phyloP scores from a whole-genome alignment of 2,113 vertebrate species.

The Ginglymostoma cirratum region DNA sequence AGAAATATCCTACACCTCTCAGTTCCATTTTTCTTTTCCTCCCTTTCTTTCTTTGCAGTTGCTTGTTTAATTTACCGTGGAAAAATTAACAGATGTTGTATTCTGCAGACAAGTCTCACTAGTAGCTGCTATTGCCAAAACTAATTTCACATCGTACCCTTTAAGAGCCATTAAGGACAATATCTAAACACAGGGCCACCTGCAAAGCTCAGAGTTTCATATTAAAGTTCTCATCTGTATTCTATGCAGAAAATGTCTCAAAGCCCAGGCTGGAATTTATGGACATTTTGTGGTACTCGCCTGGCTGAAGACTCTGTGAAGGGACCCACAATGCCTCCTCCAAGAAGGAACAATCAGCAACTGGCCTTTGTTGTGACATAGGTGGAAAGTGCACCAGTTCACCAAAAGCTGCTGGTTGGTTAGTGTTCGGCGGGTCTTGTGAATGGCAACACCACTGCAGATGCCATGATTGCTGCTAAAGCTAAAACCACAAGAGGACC shows the following conservation, averaged over 20 bases:
- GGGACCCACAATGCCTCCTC: too few species aligned
- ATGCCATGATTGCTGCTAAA: too few species aligned
- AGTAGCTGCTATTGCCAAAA: neutral
- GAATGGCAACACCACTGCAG: too few species aligned
- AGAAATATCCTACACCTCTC: neutral
- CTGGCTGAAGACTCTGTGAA: too few species aligned
- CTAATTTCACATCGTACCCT: neutral
- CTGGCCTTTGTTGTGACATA: too few species aligned
- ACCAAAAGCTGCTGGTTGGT: too few species aligned
- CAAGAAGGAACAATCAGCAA: too few species aligned
- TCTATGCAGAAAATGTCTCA: neutral
- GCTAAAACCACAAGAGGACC: too few species aligned
- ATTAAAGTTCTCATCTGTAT: neutral
- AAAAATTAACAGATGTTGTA: constrained; percentile 14
- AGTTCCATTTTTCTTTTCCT: neutral
- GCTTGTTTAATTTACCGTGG: constrained; percentile 21
- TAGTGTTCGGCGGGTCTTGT: too few species aligned
- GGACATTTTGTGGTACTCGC: too few species aligned
- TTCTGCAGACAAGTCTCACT: neutral
- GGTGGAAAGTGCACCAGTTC: too few species aligned
- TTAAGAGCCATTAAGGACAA: neutral
- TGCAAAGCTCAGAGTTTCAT: neutral
- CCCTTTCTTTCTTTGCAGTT: constrained; percentile 8
- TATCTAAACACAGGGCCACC: neutral
- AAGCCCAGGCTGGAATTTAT: neutral